These are phyloP conservation scores for Sebastes hubbsi DNA, from an alignment of 2,797 vertebrate species.

Conservation along the genomic window DNA sequence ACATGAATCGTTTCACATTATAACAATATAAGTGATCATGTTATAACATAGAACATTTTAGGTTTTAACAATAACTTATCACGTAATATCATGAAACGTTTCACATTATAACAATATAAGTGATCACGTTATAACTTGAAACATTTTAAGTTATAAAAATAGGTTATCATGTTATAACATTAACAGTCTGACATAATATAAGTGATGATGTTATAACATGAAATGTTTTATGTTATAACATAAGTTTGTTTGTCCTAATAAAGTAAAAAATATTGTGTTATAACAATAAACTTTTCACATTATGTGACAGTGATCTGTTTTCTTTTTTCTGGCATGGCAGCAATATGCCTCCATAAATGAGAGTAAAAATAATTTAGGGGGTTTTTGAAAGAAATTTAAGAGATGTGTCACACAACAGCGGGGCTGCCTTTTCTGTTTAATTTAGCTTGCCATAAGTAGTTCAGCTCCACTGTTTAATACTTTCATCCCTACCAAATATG, in stretches of 20 bases:
- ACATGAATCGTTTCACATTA: too few relatives aligned
- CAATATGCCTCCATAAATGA: neutral
- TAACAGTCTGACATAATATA: too few relatives aligned
- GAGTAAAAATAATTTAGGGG: conserved; percentile 24
- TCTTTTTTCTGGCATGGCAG: neutral
- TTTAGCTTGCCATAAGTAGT: conserved; percentile 46
- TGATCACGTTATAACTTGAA: too few relatives aligned
- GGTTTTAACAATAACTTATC: too few relatives aligned
- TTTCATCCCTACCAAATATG: conserved; percentile 53
- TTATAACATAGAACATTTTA: neutral
- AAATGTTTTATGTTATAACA: neutral
- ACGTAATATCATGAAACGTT: too few relatives aligned
- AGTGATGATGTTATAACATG: neutral
- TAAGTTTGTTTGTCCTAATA: too few relatives aligned
- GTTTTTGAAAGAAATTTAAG: conserved; percentile 20
- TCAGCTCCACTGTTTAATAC: conserved; percentile 54
- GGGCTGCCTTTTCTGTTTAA: conserved; percentile 21
- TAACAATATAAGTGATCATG: too few relatives aligned
- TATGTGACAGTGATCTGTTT: neutral
- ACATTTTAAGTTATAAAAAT: neutral
- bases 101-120: too few relatives aligned
- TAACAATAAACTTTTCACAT: neutral
- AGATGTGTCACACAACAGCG: conserved; percentile 29
- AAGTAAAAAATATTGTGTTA: neutral
- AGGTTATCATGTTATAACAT: too few relatives aligned